Base-by-base conservation (phyloP, 1,140 invertebrate genomes). In the Lithobius niger region DNA sequence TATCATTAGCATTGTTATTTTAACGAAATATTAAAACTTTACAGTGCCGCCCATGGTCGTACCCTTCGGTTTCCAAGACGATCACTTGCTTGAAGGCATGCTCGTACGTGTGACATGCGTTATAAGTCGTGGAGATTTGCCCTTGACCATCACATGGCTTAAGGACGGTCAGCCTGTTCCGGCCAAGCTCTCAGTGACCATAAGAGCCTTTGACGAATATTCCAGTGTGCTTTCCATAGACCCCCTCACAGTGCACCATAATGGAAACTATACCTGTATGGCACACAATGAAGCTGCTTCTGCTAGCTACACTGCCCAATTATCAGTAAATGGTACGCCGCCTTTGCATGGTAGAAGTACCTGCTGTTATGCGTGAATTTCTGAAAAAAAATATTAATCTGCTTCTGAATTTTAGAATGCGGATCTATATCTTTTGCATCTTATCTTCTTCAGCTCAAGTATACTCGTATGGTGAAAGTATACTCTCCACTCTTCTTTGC, bases 241-340 rank as follows among this genome's bases (percentile, higher is more conserved):
- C 54, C n/a, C 31, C 55, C 22, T 60, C 21, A 21, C 55, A 3
- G 54, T 54, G 1, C 51, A 21, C 15, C 66, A 67, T 57, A 58
- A 65, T 31, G 67, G 67, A 19, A 68, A 67, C 47, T 68, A 68
- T 36, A 66, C 67, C 15, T 68, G 67, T 21, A 57, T 58, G 3
- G 67, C 58, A 6, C 48, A 57, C 13, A 91, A 91, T 72, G 78
- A 85, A 27, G 87, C 87, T 25, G 86, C 86, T 31, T 76, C 78
- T 50, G 85, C 84, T 60, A 70, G 75, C n/a, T 83, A 83, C 61
- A 80, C 82, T 4, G 81, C 86, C 21, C 79, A 79, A 0, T 74
- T 93, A 0, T 85, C 82, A 24, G 87, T 92, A 0, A 86, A 88
- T 69, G 86, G 88, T 92, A 76, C 75, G 27, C 16, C 3, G n/a